A percentile compares a stretch with the other conserved stretches of the same genome.
These are phyloP conservation scores for Ctenodactylus gundi DNA, from an alignment of 2,113 vertebrate species.

Conservation along the genomic window DNA sequence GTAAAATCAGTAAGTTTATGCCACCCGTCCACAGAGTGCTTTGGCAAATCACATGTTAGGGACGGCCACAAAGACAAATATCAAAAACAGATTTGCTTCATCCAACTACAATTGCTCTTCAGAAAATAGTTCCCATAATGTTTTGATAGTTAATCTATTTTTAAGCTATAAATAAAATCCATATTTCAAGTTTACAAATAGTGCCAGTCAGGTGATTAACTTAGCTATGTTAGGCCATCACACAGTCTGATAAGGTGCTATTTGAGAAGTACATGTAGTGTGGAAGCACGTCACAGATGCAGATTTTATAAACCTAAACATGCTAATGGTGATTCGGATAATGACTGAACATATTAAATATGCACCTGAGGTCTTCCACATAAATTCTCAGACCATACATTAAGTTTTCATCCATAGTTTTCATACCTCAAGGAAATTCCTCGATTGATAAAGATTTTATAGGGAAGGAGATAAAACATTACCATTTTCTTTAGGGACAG, in stretches of 20 bases:
- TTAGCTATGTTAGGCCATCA: neutral
- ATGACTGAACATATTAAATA: neutral
- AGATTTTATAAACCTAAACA: neutral
- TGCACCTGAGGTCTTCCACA: neutral
- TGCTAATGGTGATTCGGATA: neutral
- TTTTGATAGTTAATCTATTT: neutral
- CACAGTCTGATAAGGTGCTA: neutral
- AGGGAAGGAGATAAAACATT: neutral
- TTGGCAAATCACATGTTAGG: conserved; percentile 6
- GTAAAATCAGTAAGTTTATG: conserved; percentile 6
- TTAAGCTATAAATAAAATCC: conserved; percentile 26
- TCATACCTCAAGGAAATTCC: neutral
- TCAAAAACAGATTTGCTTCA: conserved; percentile 31
- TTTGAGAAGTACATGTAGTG: neutral
- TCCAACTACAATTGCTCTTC: neutral
- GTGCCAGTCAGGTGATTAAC: neutral
- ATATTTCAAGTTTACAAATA: conserved; percentile 23
- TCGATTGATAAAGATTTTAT: neutral
- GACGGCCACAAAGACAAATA: neutral
- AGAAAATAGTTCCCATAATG: neutral
- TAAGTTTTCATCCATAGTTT: neutral
- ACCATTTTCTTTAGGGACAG: neutral
- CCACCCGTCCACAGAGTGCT: neutral
- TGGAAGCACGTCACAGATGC: neutral
- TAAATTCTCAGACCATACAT: neutral